Evolutionary conservation across 35 echinoderm and acorn worm species (phyloP), one percentile per base, ranked within the genome.

Genomic region (Amphiura filiformis): DNA sequence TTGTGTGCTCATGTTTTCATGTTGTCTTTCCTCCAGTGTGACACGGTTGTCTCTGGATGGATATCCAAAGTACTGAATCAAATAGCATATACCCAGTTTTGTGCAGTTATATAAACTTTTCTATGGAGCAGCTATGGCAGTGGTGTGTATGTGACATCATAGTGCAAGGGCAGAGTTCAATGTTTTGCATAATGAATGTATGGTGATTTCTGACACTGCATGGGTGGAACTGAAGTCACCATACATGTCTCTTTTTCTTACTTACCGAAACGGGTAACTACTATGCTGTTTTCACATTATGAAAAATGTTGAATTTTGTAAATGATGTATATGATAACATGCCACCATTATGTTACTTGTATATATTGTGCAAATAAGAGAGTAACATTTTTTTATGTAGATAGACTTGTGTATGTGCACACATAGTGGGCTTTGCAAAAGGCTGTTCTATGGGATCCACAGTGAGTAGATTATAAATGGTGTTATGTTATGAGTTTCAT

Each of bases 1-100:
- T 31, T 15, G 23, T 83, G 83, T 85, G 56, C n/a, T 64, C 65
- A 61, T 35, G 40, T 31, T 49, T 85, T 85, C 44, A 31, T n/a
- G 61, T 18, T 70, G 61, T 70, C 61, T 70, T 36, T 85, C 56
- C 83, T 65, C 81, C 47, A 61, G 83, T 85, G 31, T n/a, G 17
- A 30, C n/a, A 26, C 37, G 14, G n/a, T 1, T 35, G 77, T 31
- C 33, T n/a, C n/a, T n/a, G n/a, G n/a, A n/a, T n/a, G n/a, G n/a
- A n/a, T n/a, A n/a, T n/a, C n/a, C 26, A 5, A 34, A 79, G 33
- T 33, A 35, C 20, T 4, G 40, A 38, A 82, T 1, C 34, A 82
- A 82, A 44, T 4, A 0, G 77, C 34, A 30, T 30, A 4, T 70
- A 2, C 61, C 28, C 9, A 70, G 61, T 70, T 70, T 70, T 70